Evolutionary conservation across 2,888 invertebrate genomes (phyloP), one percentile per base, ranked within the genome.

Genomic region (Phyllotreta cruciferae): DNA sequence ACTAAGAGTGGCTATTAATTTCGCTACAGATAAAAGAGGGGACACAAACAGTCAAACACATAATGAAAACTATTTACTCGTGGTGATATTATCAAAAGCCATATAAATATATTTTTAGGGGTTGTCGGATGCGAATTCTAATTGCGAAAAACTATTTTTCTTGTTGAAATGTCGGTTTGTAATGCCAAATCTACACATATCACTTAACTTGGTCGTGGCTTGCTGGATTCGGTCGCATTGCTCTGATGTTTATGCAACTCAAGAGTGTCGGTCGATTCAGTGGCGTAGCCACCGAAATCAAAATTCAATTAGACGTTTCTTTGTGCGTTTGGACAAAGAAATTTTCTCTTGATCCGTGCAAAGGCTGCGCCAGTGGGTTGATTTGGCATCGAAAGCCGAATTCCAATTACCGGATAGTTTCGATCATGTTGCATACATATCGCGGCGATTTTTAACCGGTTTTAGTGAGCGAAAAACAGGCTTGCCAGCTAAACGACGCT

Each of bases 61-160:
- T 24, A 24, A 24, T 24, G 24, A 24, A 24, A 24, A 24, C 24
- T 24, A 24, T 24, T 24, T 69, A 67, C 66, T 66, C 64, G 66
- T 62, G 69, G 71, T 71, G 70, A 70, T 73, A 70, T 65, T 67
- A 66, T 58, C 50, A 41, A 49, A 67, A 70, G 71, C 71, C 71
- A 73, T 72, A 73, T 60, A 67, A 24, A 24, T 24, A 24, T 24
- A 24, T 24, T 24, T 24, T 24, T 24, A 24, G 63, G 71, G 71
- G 69, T 71, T 70, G 64, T 63, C 69, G 62, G 60, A 36, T 56
- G 10, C 36, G 37, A 50, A 10, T n/a, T n/a, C 24, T 35, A 36
- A 24, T 35, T 60, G 44, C 44, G 52, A 52, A 60, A 44, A 52
- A 49, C 42, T 60, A 60, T 60, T 60, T 60, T 60, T 60, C 58